Evolutionary conservation across 2,797 vertebrate genomes (phyloP).

Genomic region (Okamejei kenojei): DNA sequence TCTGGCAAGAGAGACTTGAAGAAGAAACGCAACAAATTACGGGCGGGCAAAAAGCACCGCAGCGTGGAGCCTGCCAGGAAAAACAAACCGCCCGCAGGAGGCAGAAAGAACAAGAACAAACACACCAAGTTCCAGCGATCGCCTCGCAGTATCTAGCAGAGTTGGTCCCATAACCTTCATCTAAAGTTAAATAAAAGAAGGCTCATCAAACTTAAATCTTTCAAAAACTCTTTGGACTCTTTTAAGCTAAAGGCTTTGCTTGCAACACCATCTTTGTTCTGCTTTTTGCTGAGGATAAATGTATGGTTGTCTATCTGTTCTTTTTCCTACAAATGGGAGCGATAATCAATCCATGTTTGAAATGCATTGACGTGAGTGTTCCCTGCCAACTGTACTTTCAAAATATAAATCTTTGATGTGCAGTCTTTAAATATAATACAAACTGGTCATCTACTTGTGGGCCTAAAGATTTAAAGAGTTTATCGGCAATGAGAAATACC

Average conservation of each 20-base stretch:
- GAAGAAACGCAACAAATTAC: conserved; percentile 47
- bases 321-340: neutral
- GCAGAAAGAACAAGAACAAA: conserved; percentile 66
- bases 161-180: neutral
- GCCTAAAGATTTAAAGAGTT: neutral
- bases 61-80: conserved; percentile 43
- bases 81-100: conserved; percentile 44
- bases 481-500: neutral
- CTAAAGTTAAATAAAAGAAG: neutral
- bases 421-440: neutral
- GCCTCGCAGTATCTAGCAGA: conserved; percentile 59
- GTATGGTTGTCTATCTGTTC: neutral
- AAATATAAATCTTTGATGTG: neutral
- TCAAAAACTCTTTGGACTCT: conserved; percentile 8
- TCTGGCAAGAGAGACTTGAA: conserved; percentile 57
- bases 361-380: neutral
- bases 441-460: neutral
- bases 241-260: neutral
- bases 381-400: neutral
- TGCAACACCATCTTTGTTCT: conserved; percentile 2
- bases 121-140: conserved; percentile 55
- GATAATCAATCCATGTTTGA: neutral
- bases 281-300: neutral
- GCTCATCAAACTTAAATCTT: neutral
- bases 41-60: neutral